Evolutionary conservation across 1,140 invertebrate genomes (phyloP).

Genomic region (Pseudobourletiella spinata): DNA sequence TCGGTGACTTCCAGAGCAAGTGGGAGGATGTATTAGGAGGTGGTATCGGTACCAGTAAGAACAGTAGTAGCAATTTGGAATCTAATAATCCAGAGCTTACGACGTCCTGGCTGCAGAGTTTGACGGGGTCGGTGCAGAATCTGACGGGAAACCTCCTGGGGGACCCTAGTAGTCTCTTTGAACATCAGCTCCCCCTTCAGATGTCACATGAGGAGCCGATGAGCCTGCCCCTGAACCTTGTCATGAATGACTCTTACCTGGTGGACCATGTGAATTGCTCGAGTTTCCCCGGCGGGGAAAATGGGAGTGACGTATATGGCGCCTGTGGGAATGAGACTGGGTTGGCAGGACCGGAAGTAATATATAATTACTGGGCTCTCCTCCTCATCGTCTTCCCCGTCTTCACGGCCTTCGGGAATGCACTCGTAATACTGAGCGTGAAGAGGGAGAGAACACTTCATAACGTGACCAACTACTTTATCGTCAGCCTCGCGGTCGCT

Average conservation of each 20-base stretch:
- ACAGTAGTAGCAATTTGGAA: too few relatives aligned
- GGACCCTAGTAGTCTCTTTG: too few relatives aligned
- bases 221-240: not conserved
- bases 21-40: too few relatives aligned
- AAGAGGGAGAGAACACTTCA: slow-evolving; percentile 78
- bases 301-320: not conserved
- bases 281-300: not conserved
- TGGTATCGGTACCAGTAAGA: too few relatives aligned
- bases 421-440: slow-evolving; percentile 90
- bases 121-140: too few relatives aligned
- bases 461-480: slow-evolving; percentile 97
- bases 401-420: slow-evolving; percentile 91
- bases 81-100: too few relatives aligned
- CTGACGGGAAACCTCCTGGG: too few relatives aligned
- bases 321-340: not conserved
- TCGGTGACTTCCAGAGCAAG: too few relatives aligned
- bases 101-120: too few relatives aligned
- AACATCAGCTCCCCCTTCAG: too few relatives aligned
- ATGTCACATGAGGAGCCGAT: not conserved
- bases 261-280: not conserved
- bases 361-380: slow-evolving; percentile 70
- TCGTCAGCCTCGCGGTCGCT: slow-evolving; percentile 92
- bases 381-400: slow-evolving; percentile 81
- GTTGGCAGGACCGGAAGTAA: not conserved
- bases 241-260: not conserved